Evolutionary conservation across 2,888 invertebrate species (phyloP).

Genomic region (Euspilapteryx auroguttella): DNA sequence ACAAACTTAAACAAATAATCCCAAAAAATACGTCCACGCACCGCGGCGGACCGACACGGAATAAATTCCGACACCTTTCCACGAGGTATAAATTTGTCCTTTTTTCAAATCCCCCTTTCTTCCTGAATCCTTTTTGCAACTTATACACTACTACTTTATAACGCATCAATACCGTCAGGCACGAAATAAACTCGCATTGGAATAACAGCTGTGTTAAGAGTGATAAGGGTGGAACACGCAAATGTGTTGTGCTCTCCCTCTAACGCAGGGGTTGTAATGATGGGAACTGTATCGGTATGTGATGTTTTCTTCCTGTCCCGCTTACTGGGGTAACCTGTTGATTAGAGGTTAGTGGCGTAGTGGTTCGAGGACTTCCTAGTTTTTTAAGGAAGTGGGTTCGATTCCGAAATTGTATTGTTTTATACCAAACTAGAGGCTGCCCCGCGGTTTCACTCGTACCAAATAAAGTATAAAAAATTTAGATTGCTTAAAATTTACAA

Average conservation of each 20-base stretch:
- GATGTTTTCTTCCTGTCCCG: conserved; percentile 53
- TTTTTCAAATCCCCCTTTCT: conserved; percentile 16
- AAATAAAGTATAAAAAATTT: too few species aligned
- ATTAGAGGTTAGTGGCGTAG: conserved; percentile 15
- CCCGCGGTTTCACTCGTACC: too few species aligned
- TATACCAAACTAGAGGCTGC: too few species aligned
- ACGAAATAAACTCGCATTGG: too few species aligned
- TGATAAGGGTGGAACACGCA: too few species aligned
- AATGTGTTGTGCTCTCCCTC: conserved; percentile 22
- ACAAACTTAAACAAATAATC: conserved; percentile 6
- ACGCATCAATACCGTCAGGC: too few species aligned
- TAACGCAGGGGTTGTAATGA: conserved; percentile 13
- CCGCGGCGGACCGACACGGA: conserved; percentile 14
- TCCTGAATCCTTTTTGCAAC: too few species aligned
- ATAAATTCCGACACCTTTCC: too few species aligned
- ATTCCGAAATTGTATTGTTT: conserved; percentile 14
- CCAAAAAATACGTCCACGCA: conserved; percentile 13
- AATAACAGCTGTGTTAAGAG: too few species aligned
- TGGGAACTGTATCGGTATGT: conserved; percentile 58
- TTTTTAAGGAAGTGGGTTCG: conserved; percentile 21
- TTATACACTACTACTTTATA: conserved; percentile 14
- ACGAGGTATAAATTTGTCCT: too few species aligned
- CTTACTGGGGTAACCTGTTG: conserved; percentile 36
- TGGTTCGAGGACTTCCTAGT: conserved; percentile 11
- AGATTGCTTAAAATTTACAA: too few species aligned